Evolutionary conservation across 1,140 invertebrate species (phyloP), one percentile per base, ranked within the genome.

Genomic region (Drosophila sp.): DNA sequence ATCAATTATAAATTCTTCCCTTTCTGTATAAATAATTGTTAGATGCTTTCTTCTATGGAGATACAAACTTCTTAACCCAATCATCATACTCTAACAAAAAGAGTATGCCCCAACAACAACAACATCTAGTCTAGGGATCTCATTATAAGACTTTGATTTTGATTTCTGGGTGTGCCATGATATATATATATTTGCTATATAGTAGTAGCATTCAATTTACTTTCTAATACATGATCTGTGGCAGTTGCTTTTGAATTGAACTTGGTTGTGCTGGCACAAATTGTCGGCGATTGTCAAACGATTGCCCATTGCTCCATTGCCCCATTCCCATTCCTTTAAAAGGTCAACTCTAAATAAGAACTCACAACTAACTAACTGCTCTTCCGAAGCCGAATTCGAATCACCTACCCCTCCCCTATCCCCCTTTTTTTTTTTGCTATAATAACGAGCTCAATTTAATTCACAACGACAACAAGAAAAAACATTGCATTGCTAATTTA

Each of bases 221-320:
- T 86, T 86, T 86, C 82, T 86, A 86, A 86, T 85, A 81, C 82
- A 82, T 78, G 77, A 84, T 71, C 76, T 50, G 23, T 50, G 44
- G 44, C 44, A 50, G 44, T 50, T 50, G 44, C 4, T 10, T 50
- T 50, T 50, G 8, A 27, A 50, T 50, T 50, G 44, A 50, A 50
- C 44, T 50, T 50, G 44, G 44, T 10, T 50, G 27, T 27, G 58
- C 17, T 86, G 82, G 83, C 77, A 27, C 7, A 79, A 72, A 87
- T 61, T 61, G 47, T 66, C 57, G 71, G 66, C 63, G 75, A 74
- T 61, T 77, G 75, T 77, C 71, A 74, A 77, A 66, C 75, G 66
- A 73, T 3, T 17, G 3, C 11, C 40, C 40, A 17, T 41, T 11
- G 7, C 38, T 10, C 35, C 3, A 47, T 25, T 25, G 23, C 75